Conservation (phyloP, 2,113 vertebrate genomes). For the Daboia siamensis region DNA sequence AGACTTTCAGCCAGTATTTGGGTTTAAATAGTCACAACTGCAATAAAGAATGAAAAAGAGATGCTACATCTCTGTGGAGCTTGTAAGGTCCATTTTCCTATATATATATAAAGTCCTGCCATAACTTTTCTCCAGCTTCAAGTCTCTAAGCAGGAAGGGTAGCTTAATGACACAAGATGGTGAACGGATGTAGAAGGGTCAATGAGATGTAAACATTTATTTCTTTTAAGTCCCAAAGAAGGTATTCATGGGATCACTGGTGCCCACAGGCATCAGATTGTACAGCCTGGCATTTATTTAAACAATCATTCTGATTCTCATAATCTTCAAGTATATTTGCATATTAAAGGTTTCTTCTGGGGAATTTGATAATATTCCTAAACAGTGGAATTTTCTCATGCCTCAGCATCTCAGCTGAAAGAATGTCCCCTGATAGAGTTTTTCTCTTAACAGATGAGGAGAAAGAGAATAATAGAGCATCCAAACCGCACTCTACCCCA, state of each 20-base stretch:
- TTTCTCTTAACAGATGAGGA: slow-evolving; percentile 87
- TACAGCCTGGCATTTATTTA: background rate
- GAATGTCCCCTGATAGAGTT: slow-evolving; percentile 21
- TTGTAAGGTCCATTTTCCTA: background rate
- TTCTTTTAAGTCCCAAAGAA: background rate
- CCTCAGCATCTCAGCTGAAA: slow-evolving; percentile 27
- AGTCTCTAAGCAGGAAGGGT: background rate
- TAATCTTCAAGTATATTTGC: background rate
- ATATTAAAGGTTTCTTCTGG: background rate
- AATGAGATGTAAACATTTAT: background rate
- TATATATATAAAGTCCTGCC: background rate
- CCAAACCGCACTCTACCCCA: slow-evolving; percentile 96
- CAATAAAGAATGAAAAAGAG: background rate
- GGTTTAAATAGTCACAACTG: background rate
- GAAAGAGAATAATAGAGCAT: slow-evolving; percentile 97
- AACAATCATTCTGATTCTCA: background rate
- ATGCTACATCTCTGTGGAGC: background rate
- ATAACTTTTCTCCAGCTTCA: background rate
- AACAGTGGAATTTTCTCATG: background rate
- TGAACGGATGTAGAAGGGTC: background rate
- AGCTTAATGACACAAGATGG: background rate
- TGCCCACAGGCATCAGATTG: background rate
- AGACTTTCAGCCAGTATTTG: background rate
- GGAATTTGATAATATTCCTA: background rate
- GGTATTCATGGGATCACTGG: background rate